A percentile compares a stretch with the other conserved stretches of the same genome.
Evolutionary conservation across 2,113 vertebrate species (phyloP).

Genomic region (Caretta caretta): DNA sequence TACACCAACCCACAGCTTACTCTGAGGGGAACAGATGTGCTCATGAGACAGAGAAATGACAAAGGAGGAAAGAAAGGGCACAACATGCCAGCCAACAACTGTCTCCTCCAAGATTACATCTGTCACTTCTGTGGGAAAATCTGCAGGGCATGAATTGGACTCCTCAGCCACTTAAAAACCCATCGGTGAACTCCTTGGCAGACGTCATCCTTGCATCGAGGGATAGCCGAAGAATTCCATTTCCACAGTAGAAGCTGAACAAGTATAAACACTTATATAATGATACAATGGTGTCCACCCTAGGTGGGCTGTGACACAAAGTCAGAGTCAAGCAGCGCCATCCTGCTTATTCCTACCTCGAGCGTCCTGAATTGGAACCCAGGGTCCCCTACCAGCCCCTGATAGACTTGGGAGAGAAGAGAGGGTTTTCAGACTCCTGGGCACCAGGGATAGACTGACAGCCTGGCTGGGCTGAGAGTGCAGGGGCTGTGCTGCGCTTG

Average conservation of each 20-base stretch:
- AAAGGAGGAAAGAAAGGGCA: too few relatives aligned
- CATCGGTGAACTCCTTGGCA: too few relatives aligned
- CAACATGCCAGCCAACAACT: too few relatives aligned
- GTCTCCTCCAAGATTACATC: too few relatives aligned
- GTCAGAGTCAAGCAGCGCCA: background rate
- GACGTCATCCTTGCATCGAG: too few relatives aligned
- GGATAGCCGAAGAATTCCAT: background rate
- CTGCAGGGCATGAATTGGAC: too few relatives aligned
- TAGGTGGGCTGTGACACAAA: background rate
- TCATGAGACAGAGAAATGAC: too few relatives aligned
- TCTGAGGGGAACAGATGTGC: too few relatives aligned
- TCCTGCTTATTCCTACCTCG: background rate
- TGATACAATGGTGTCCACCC: background rate
- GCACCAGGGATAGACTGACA: background rate
- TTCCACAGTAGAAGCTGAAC: background rate
- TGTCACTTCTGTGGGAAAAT: too few relatives aligned
- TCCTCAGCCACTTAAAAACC: too few relatives aligned
- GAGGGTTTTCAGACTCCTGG: background rate
- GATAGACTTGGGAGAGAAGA: background rate
- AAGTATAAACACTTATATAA: background rate
- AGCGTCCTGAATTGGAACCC: background rate
- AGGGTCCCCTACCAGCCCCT: background rate
- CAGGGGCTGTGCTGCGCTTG: background rate
- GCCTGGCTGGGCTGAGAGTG: background rate
- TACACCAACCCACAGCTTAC: too few relatives aligned